Conservation (phyloP, 2,888 invertebrate genomes). For the Drosophila engyochracea region DNA sequence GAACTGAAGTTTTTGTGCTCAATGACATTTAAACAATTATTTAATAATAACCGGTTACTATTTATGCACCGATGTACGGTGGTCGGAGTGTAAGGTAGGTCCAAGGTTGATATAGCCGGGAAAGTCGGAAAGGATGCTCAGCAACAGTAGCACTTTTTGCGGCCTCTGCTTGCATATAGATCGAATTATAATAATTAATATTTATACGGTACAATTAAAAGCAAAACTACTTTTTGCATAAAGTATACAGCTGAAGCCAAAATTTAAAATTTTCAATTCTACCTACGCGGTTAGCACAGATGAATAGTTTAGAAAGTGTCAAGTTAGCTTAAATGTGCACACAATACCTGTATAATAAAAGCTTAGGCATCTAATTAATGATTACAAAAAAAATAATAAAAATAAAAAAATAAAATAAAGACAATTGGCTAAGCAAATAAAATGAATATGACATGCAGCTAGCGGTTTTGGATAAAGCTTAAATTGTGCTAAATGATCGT, state of each 20-base stretch:
- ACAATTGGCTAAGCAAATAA: background rate
- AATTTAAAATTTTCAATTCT: background rate
- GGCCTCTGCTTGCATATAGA: slow-evolving; percentile 4
- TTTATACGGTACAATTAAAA: background rate
- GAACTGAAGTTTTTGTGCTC: slow-evolving; percentile 9
- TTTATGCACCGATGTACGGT: slow-evolving; percentile 11
- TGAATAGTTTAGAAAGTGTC: slow-evolving; percentile 4
- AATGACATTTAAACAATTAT: slow-evolving; percentile 2
- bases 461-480: background rate
- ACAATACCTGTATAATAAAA: slow-evolving; percentile 5
- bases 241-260: background rate
- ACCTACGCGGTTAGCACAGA: background rate
- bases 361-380: slow-evolving; percentile 1
- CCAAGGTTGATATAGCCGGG: slow-evolving; percentile 16
- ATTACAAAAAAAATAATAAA: background rate
- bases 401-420: background rate
- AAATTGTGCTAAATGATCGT: slow-evolving; percentile 5
- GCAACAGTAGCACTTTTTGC: slow-evolving; percentile 13
- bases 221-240: background rate
- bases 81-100: slow-evolving; percentile 23
- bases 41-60: slow-evolving; percentile 5
- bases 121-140: slow-evolving; percentile 10
- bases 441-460: background rate
- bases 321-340: background rate
- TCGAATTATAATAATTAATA: slow-evolving; percentile 3